Evolutionary conservation across 2,797 vertebrate species (phyloP).

Genomic region (Gobio occitaniae): DNA sequence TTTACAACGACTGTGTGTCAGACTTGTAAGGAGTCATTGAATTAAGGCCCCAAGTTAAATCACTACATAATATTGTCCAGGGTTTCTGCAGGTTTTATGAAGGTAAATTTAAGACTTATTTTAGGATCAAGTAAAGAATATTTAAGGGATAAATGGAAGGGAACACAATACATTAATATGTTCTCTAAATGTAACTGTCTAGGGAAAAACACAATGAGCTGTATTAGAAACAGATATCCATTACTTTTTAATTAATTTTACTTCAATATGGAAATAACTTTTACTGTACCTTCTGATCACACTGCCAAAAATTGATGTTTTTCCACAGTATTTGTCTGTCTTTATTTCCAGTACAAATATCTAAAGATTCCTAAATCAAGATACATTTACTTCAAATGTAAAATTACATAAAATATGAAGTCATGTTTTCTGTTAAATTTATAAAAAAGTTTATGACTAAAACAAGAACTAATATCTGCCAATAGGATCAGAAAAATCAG

Average conservation of each 20-base stretch:
- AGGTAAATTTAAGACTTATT: not conserved
- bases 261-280: not conserved
- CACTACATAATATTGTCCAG: not conserved
- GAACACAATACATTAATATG: not conserved
- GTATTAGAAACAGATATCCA: not conserved
- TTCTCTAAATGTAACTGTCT: not conserved
- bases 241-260: not conserved
- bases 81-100: not conserved
- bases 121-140: not conserved
- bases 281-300: not conserved
- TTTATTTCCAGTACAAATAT: no score
- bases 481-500: not conserved
- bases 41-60: not conserved
- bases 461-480: not conserved
- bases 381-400: not conserved
- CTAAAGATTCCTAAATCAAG: not conserved
- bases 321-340: no score
- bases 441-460: not conserved
- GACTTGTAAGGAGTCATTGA: constrained; percentile 26
- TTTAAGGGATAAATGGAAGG: not conserved
- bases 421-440: not conserved
- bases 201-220: not conserved
- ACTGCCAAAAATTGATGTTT: not conserved
- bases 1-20: constrained; percentile 76
- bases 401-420: not conserved